These are phyloP conservation scores for Telenomus remus DNA, from an alignment of 1,140 invertebrate genomes.

Conservation along the genomic window DNA sequence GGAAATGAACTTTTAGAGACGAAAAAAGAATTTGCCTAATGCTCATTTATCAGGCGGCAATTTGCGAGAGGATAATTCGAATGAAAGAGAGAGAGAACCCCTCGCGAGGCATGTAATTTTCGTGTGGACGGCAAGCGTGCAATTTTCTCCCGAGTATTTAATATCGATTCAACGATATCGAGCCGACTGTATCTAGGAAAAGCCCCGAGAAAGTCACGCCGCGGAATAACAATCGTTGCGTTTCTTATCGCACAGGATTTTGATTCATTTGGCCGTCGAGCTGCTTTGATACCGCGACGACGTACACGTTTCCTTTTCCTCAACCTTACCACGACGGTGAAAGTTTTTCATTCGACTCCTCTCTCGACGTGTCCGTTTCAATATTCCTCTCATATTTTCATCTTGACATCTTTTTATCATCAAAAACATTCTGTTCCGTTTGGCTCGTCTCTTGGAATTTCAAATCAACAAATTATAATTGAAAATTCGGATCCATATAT, in stretches of 20 bases:
- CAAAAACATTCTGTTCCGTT: too few relatives aligned
- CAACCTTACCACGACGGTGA: constrained; percentile 12
- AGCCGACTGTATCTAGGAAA: constrained; percentile 48
- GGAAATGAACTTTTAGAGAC: too few relatives aligned
- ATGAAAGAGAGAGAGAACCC: constrained; percentile 1
- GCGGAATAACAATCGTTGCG: constrained; percentile 30
- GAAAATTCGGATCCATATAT: too few relatives aligned
- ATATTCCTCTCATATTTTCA: too few relatives aligned
- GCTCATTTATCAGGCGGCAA: too few relatives aligned
- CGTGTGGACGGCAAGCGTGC: constrained; percentile 19
- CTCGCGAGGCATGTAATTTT: constrained; percentile 29
- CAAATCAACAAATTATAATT: too few relatives aligned
- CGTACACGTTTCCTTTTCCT: not conserved
- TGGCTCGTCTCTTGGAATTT: too few relatives aligned
- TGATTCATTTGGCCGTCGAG: constrained; percentile 19
- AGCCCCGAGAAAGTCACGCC: constrained; percentile 26
- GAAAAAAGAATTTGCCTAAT: too few relatives aligned
- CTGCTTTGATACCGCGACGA: constrained; percentile 6
- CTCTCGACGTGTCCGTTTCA: too few relatives aligned
- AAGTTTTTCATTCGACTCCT: constrained; percentile 15
- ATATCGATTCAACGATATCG: constrained; percentile 52
- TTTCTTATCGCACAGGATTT: constrained; percentile 26
- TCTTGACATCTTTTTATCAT: too few relatives aligned
- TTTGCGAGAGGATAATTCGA: too few relatives aligned
- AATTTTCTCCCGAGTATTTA: constrained; percentile 50